Conservation (phyloP, 2,888 invertebrate species). For the Protonemura montana region DNA sequence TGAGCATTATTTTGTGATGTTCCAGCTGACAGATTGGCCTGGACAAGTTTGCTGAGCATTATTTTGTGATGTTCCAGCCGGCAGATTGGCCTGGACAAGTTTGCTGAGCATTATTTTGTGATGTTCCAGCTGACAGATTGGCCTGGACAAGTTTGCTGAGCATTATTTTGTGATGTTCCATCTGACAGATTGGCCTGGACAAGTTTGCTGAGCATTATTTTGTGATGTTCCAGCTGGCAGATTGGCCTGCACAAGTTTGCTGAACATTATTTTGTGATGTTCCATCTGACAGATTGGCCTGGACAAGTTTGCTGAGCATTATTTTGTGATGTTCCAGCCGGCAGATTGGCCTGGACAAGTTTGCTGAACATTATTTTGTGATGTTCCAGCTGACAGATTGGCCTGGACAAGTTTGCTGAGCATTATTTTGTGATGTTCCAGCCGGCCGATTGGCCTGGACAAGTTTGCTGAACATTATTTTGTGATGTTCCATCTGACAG, state of each 20-base stretch:
- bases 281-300: conserved; percentile 81
- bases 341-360: conserved; percentile 86
- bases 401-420: conserved; percentile 87
- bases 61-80: conserved; percentile 87
- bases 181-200: conserved; percentile 83
- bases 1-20: conserved; percentile 94
- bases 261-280: conserved; percentile 94
- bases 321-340: conserved; percentile 87
- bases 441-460: conserved; percentile 83
- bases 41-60: conserved; percentile 90
- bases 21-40: conserved; percentile 92
- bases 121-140: conserved; percentile 97
- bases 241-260: conserved; percentile 87
- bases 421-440: conserved; percentile 91
- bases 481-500: conserved; percentile 84
- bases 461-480: conserved; percentile 94
- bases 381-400: conserved; percentile 97
- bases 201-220: conserved; percentile 94
- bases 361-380: conserved; percentile 89
- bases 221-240: conserved; percentile 84
- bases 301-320: conserved; percentile 90
- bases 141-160: conserved; percentile 87
- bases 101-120: conserved; percentile 89
- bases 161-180: conserved; percentile 91
- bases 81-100: conserved; percentile 86